Conservation (phyloP, 2,113 vertebrate species). For the Cyprinodon variegatus region DNA sequence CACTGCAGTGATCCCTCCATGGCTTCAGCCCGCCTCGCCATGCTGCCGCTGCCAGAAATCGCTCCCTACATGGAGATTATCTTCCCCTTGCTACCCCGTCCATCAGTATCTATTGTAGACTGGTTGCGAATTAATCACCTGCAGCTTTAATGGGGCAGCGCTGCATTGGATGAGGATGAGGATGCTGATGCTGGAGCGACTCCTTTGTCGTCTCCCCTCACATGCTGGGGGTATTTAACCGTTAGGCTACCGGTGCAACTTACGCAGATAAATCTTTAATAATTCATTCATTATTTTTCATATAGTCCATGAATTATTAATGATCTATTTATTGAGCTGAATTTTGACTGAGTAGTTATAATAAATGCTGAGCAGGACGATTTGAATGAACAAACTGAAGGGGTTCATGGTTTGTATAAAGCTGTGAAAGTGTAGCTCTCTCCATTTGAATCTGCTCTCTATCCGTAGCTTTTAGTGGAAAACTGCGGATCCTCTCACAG, state of each 20-base stretch:
- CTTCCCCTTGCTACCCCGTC: constrained; percentile 15
- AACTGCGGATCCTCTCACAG: not conserved
- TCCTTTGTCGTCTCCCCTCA: constrained; percentile 55
- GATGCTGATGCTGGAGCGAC: constrained; percentile 9
- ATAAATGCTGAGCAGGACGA: no score
- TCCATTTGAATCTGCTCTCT: not conserved
- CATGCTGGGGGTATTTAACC: not conserved
- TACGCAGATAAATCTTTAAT: not conserved
- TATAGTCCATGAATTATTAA: not conserved
- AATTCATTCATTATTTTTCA: not conserved
- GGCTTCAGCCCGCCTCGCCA: constrained; percentile 46
- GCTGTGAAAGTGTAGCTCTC: not conserved
- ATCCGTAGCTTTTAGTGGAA: not conserved
- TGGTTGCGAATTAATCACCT: not conserved
- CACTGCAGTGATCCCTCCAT: constrained; percentile 75
- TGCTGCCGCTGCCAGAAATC: constrained; percentile 33
- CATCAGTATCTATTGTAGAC: constrained; percentile 1
- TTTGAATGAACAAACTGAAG: not conserved
- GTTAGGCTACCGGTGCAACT: not conserved
- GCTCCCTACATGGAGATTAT: constrained; percentile 14
- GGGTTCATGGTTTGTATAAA: not conserved
- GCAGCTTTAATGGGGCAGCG: not conserved
- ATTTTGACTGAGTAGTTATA: no score
- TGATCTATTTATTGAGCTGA: not conserved
- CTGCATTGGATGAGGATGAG: not conserved